These are phyloP conservation scores for Ondatra zibethicus DNA, from an alignment of 2,113 vertebrate species.

Conservation along the genomic window DNA sequence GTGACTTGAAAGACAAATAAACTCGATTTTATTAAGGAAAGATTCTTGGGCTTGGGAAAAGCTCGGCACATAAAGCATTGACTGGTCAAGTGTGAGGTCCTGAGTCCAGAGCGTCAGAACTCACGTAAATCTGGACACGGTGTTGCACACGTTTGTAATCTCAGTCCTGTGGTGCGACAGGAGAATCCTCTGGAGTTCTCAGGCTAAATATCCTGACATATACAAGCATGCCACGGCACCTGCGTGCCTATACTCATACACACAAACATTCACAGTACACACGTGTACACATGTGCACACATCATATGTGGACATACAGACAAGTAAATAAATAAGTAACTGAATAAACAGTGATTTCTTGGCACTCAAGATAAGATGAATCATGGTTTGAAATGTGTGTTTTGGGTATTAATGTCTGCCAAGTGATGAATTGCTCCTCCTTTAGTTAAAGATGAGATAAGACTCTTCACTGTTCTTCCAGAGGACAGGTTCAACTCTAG, in stretches of 20 bases:
- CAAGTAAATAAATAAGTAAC: neutral
- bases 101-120: neutral
- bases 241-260: neutral
- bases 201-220: neutral
- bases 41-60: neutral
- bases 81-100: neutral
- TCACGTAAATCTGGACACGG: too few relatives aligned
- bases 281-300: neutral
- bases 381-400: neutral
- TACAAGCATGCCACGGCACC: neutral
- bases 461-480: neutral
- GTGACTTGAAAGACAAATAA: slow-evolving; percentile 36
- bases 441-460: slow-evolving; percentile 14
- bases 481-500: neutral
- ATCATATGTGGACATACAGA: neutral
- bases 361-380: neutral
- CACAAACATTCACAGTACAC: neutral
- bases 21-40: slow-evolving; percentile 42
- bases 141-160: neutral
- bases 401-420: slow-evolving; percentile 44
- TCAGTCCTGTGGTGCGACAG: neutral
- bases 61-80: neutral
- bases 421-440: neutral
- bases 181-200: too few relatives aligned
- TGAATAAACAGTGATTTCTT: neutral